phyloP scores from a whole-genome alignment of 1,140 invertebrate species.

The Microplitis mediator region DNA sequence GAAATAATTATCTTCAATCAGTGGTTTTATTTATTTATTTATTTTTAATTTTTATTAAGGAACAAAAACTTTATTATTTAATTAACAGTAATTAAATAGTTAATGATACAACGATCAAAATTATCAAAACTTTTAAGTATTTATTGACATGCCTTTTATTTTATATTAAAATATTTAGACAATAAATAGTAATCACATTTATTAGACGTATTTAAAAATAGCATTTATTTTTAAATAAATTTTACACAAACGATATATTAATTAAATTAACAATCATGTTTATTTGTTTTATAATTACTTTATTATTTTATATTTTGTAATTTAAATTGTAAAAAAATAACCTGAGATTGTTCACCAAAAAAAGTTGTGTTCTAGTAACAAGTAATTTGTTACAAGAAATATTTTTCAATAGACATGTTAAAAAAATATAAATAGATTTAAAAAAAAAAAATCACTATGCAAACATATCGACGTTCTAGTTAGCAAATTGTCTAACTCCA shows the following conservation, averaged over 20 bases:
- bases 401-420: background rate
- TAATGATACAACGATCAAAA: too few species aligned
- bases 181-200: background rate
- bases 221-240: background rate
- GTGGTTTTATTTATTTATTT: conserved; percentile 5
- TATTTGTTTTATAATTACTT: background rate
- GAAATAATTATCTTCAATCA: conserved; percentile 40
- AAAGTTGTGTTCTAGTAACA: conserved; percentile 55
- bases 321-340: conserved; percentile 43
- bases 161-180: too few species aligned
- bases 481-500: too few species aligned
- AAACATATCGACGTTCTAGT: too few species aligned
- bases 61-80: too few species aligned
- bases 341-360: conserved; percentile 56
- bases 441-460: too few species aligned
- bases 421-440: background rate
- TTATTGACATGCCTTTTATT: too few species aligned
- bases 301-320: conserved; percentile 1
- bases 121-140: too few species aligned
- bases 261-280: background rate
- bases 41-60: background rate
- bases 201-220: background rate
- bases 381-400: conserved; percentile 29
- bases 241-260: background rate
- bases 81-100: background rate